phyloP scores from a whole-genome alignment of 2,113 vertebrate species.

The Anoura caudifer region DNA sequence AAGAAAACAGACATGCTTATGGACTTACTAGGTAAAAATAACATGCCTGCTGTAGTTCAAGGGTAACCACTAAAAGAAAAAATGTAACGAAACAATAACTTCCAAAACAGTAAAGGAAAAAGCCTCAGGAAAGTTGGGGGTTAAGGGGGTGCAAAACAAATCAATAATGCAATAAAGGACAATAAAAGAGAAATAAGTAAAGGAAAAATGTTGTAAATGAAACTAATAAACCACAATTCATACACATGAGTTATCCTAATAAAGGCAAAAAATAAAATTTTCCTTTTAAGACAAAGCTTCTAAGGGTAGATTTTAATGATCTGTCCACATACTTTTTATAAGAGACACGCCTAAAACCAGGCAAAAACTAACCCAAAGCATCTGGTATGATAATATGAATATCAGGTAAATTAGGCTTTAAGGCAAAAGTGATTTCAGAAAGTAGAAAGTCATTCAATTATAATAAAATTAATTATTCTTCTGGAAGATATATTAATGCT shows the following conservation, averaged over 20 bases:
- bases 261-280: neutral
- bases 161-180: neutral
- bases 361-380: neutral
- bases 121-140: accelerated
- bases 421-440: neutral
- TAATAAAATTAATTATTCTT: neutral
- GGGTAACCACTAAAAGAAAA: no score
- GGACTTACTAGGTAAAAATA: neutral
- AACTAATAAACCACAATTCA: neutral
- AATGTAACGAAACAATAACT: neutral
- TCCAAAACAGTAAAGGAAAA: neutral
- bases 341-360: neutral
- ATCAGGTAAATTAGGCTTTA: neutral
- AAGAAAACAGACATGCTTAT: neutral
- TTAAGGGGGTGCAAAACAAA: neutral
- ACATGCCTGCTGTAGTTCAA: neutral
- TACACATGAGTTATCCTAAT: neutral
- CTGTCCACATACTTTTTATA: neutral
- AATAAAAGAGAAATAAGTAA: neutral
- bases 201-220: neutral
- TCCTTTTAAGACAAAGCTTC: neutral
- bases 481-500: neutral
- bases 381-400: neutral
- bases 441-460: neutral
- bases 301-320: neutral